Percentiles rank a stretch among this genome's conserved stretches.
Conservation (phyloP, 2,797 vertebrate species). For the Squalus acanthias region DNA sequence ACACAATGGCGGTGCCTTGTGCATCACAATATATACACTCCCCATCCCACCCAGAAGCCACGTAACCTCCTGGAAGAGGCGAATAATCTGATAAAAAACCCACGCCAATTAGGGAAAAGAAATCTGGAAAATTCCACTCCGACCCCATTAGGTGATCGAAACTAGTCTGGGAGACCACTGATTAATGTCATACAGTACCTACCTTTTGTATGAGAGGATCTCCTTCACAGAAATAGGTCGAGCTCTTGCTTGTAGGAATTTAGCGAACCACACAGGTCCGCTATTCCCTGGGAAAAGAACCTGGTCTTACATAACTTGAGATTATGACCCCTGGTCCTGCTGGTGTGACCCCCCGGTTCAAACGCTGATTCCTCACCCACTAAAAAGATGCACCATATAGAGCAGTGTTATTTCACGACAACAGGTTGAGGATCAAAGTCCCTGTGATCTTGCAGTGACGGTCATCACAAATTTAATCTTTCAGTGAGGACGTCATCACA, state of each 20-base stretch:
- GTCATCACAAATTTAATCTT: conserved; percentile 32
- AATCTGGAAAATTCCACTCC: background rate
- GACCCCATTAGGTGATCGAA: no score
- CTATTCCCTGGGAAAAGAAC: background rate
- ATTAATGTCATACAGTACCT: background rate
- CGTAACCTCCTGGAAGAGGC: background rate
- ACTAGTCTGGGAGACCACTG: background rate
- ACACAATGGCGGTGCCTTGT: background rate
- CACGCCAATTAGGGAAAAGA: background rate
- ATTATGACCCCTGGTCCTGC: background rate
- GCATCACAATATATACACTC: background rate
- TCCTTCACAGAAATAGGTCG: background rate
- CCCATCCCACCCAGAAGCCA: background rate
- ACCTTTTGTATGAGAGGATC: background rate
- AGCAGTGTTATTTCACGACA: background rate
- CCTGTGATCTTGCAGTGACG: background rate
- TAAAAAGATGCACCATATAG: background rate
- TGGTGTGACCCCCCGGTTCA: background rate
- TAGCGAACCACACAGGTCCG: background rate
- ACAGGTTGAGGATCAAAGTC: background rate
- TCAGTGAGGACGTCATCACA: conserved; percentile 25
- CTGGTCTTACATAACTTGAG: background rate
- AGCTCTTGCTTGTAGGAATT: background rate
- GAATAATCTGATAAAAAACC: background rate
- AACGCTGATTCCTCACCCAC: background rate